Conservation (phyloP, 2,113 vertebrate genomes). For the Casuarius casuarius region DNA sequence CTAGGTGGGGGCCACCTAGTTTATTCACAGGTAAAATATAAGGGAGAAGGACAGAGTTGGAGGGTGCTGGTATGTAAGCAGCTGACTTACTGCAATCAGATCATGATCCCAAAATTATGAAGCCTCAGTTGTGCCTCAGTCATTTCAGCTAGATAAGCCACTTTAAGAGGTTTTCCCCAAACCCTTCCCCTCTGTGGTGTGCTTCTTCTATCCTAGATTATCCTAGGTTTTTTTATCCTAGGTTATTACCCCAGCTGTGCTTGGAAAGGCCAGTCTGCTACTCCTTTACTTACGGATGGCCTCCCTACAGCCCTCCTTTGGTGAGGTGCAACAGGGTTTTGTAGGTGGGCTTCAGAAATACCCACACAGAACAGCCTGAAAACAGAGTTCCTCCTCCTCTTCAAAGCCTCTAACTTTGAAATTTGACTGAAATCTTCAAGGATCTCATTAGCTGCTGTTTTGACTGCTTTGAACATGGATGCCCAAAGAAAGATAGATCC, state of each 20-base stretch:
- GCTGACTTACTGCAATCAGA: neutral
- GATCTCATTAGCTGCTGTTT: neutral
- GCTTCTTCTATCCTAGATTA: neutral
- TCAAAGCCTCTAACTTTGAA: neutral
- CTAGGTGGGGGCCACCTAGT: neutral
- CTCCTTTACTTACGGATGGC: neutral
- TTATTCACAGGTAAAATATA: neutral
- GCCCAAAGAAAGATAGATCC: neutral
- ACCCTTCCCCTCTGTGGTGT: fast-evolving
- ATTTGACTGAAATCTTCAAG: neutral
- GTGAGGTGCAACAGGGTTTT: neutral
- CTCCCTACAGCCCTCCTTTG: neutral
- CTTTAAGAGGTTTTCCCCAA: neutral
- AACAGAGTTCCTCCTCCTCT: neutral
- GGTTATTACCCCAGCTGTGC: neutral
- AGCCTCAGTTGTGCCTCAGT: neutral
- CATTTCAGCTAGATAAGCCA: neutral
- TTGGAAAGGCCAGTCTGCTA: neutral
- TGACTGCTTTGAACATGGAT: neutral
- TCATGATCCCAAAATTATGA: neutral
- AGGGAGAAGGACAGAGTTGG: neutral
- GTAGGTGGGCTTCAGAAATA: neutral
- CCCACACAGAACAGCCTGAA: neutral
- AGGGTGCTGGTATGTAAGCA: neutral
- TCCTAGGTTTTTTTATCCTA: neutral